Percentiles rank a stretch among this genome's conserved stretches.
These are phyloP conservation scores for Tipula helvola DNA, from an alignment of 2,888 invertebrate species.

Conservation along the genomic window DNA sequence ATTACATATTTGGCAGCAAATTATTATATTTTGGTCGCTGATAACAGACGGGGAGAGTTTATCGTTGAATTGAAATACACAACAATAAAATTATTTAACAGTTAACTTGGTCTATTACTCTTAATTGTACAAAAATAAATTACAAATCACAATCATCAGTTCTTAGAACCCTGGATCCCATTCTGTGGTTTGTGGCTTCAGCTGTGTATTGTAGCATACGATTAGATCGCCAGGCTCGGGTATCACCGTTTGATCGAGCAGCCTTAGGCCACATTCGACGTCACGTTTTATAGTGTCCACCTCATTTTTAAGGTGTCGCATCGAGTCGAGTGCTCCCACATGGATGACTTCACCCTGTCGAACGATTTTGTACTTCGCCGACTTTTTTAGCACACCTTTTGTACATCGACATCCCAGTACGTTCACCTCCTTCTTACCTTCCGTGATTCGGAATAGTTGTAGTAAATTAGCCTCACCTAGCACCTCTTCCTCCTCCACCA, in stretches of 20 bases:
- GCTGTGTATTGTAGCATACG: constrained; percentile 57
- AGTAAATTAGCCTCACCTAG: constrained; percentile 76
- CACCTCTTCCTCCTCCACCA: constrained; percentile 58
- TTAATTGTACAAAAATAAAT: background rate
- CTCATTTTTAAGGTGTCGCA: constrained; percentile 84
- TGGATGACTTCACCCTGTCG: constrained; percentile 52
- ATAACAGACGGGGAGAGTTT: background rate
- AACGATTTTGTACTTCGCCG: constrained; percentile 51
- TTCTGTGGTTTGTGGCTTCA: constrained; percentile 49
- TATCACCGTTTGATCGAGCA: constrained; percentile 47
- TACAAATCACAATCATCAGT: background rate
- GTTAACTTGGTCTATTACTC: background rate
- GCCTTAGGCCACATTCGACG: constrained; percentile 77
- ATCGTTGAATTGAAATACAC: background rate
- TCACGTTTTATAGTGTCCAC: constrained; percentile 70
- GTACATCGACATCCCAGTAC: constrained; percentile 83
- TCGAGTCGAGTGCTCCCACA: constrained; percentile 61
- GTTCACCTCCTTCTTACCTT: constrained; percentile 64
- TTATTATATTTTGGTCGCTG: background rate
- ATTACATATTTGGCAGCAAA: background rate
- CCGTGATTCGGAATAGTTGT: constrained; percentile 68
- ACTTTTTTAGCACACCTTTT: constrained; percentile 60
- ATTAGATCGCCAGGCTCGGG: constrained; percentile 67
- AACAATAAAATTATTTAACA: background rate
- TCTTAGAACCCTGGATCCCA: constrained; percentile 82